Percentiles rank a stretch among this genome's conserved stretches.
These are phyloP conservation scores for Drosophila barbarae DNA, from an alignment of 2,888 invertebrate species.

Conservation along the genomic window DNA sequence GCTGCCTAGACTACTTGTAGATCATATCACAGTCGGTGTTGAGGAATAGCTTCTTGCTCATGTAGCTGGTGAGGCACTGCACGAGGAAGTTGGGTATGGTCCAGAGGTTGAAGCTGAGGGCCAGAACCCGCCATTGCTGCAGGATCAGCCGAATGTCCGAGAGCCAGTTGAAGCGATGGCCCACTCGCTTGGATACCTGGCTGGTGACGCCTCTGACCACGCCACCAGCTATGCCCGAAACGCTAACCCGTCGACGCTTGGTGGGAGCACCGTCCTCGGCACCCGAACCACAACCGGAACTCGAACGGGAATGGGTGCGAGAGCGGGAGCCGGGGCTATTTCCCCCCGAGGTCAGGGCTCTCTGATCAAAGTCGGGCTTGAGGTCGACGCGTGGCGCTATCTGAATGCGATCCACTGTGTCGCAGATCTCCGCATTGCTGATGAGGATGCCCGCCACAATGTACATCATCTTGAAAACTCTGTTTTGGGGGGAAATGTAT, in stretches of 20 bases:
- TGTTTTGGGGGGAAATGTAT: conserved; percentile 28
- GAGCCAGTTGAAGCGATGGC: conserved; percentile 61
- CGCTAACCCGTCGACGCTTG: conserved; percentile 52
- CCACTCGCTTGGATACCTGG: conserved; percentile 46
- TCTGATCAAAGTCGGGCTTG: conserved; percentile 44
- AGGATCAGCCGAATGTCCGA: conserved; percentile 51
- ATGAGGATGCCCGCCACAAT: conserved; percentile 77
- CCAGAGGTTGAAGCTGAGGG: conserved; percentile 69
- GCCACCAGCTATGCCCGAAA: conserved; percentile 53
- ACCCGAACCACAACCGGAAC: conserved; percentile 24
- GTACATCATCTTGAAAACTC: conserved; percentile 78
- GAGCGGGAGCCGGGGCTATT: conserved; percentile 18
- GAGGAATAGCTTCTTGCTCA: conserved; percentile 69
- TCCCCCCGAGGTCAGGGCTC: conserved; percentile 22
- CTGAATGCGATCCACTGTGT: conserved; percentile 77
- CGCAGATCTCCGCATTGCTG: conserved; percentile 77
- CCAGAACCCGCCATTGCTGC: conserved; percentile 53
- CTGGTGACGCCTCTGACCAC: conserved; percentile 57
- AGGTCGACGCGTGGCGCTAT: conserved; percentile 76
- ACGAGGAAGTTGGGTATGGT: conserved; percentile 71
- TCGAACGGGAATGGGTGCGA: conserved; percentile 23
- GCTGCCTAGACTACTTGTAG: conserved; percentile 56
- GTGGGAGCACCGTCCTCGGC: conserved; percentile 9
- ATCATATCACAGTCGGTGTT: conserved; percentile 78
- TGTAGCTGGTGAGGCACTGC: conserved; percentile 63